These are phyloP conservation scores for Limonius californicus DNA, from an alignment of 1,140 invertebrate genomes.

Conservation along the genomic window DNA sequence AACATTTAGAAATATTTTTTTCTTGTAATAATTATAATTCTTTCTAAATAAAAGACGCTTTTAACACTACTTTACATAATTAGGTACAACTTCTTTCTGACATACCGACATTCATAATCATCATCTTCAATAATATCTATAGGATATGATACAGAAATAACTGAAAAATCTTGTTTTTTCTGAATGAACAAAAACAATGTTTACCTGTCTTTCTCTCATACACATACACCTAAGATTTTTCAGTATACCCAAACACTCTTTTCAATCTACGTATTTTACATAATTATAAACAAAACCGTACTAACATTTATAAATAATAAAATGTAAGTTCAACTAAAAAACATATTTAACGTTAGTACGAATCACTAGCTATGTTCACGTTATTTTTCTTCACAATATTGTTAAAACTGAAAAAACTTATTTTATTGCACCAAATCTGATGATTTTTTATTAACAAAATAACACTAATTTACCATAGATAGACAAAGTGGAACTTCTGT, in stretches of 20 bases:
- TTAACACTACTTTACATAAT: constrained; percentile 44
- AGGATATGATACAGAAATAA: constrained; percentile 35
- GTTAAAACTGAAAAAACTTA: not conserved
- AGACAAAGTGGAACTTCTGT: not conserved
- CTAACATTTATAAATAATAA: constrained; percentile 24
- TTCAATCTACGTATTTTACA: constrained; percentile 17
- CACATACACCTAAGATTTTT: not conserved
- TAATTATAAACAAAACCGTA: constrained; percentile 25
- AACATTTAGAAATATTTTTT: constrained; percentile 42
- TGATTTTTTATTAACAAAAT: not conserved
- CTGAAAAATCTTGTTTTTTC: constrained; percentile 25
- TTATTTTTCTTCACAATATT: constrained; percentile 18
- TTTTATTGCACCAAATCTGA: constrained; percentile 34
- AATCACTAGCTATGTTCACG: constrained; percentile 22
- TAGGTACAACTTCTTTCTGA: constrained; percentile 43
- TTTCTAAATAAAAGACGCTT: constrained; percentile 21
- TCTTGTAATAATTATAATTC: constrained; percentile 38
- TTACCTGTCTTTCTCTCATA: not conserved
- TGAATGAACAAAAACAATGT: not conserved
- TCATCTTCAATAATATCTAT: constrained; percentile 32
- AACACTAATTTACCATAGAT: not conserved
- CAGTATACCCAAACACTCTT: constrained; percentile 13
- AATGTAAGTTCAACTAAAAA: constrained; percentile 18
- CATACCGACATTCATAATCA: constrained; percentile 34
- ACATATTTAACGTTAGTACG: constrained; percentile 24